Evolutionary conservation across 2,797 vertebrate species (phyloP).

Genomic region (Meriones psammophilus): DNA sequence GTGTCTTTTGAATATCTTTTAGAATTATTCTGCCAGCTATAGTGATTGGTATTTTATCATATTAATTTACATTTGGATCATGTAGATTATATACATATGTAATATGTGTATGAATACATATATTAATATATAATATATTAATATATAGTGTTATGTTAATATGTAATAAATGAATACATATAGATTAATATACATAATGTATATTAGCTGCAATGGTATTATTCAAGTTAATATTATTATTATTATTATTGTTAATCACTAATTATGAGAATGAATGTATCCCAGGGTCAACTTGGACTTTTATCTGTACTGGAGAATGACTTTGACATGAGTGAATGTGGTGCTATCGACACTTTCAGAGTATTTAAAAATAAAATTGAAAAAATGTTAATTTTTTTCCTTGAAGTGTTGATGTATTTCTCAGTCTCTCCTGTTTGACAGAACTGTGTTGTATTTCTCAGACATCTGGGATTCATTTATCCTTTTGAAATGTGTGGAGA

Average conservation of each 20-base stretch:
- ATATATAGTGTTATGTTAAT: no score
- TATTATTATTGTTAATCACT: neutral
- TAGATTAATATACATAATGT: neutral
- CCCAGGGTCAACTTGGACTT: neutral
- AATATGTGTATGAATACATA: neutral
- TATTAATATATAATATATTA: neutral
- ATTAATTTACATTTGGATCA: neutral
- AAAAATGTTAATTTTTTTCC: neutral
- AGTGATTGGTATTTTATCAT: neutral
- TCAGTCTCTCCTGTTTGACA: neutral
- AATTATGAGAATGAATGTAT: neutral
- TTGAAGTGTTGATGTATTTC: neutral
- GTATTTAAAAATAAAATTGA: neutral
- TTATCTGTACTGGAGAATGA: neutral
- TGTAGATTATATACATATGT: neutral
- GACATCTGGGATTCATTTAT: neutral
- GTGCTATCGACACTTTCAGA: neutral
- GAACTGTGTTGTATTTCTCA: neutral
- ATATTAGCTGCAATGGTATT: neutral
- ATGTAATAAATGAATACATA: neutral
- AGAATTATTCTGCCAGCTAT: neutral
- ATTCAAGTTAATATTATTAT: no score
- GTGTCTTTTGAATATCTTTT: neutral
- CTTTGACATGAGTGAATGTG: neutral
- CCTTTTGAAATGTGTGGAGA: neutral